Base-by-base conservation (phyloP, 2,888 invertebrate species). In the Andrena bucephala region DNA sequence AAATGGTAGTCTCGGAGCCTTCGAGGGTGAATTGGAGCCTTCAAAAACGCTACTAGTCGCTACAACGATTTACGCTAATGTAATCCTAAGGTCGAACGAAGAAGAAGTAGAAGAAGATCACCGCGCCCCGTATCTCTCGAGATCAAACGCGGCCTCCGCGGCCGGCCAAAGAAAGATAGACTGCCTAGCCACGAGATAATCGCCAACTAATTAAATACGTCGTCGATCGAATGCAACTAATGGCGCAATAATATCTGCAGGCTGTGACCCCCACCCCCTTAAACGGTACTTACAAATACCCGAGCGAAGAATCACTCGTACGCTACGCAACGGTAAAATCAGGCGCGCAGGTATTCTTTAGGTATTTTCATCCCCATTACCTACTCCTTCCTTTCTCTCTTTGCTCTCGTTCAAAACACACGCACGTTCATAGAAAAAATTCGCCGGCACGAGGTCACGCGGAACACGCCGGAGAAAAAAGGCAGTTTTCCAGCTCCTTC, bases 201-300 rank as follows among this genome's bases (percentile, higher is more conserved):
- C 65, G 75, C 57, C 52, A 74, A 77, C 85, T 77, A 79, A 77
- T 77, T 73, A 42, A 76, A 69, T 59, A 48, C 24, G 72, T 59
- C 27, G 57, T 75, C 81, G 78, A 79, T 81, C 59, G 68, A 50
- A 73, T 60, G 87, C 77, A 79, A 87, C 73, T 85, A 85, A 81
- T 63, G 66, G 59, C 73, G 63, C 69, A 66, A 62, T 74, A 82
- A 63, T 74, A 67, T 24, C 59, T 66, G 36, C 69, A 66, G 73
- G 68, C 73, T 76, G 70, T 20, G 42, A 60, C 20, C 36, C 60
- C 74, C 60, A 54, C 48, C 65, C 72, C 54, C 73, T 57, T 70
- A 65, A 84, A 63, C 54, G 66, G 67, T 71, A 74, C 77, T 60
- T 67, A 83, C 54, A 65, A 67, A 73, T 77, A 75, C 16, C 68